These are phyloP conservation scores for Sebastes minor DNA, from an alignment of 2,797 vertebrate genomes.

Conservation along the genomic window DNA sequence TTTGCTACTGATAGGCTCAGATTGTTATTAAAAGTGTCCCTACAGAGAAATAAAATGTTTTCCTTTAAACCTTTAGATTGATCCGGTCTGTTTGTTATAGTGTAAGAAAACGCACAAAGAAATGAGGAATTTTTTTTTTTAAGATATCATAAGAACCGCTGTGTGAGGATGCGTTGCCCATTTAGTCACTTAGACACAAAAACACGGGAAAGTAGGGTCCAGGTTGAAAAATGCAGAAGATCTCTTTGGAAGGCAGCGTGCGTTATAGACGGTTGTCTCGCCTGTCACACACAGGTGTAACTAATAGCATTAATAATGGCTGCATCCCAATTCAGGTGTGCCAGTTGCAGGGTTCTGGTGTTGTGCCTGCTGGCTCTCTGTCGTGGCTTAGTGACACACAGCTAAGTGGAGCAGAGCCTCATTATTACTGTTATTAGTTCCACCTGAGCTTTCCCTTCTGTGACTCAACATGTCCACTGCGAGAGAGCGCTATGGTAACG, in stretches of 20 bases:
- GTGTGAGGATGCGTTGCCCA: not conserved
- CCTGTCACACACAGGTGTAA: not conserved
- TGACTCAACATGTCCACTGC: not conserved
- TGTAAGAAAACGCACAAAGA: too few relatives aligned
- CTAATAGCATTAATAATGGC: not conserved
- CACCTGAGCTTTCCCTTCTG: not conserved
- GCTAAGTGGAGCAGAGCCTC: not conserved
- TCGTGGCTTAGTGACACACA: not conserved
- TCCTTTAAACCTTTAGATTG: too few relatives aligned
- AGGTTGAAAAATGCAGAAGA: too few relatives aligned
- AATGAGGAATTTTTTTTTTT: too few relatives aligned
- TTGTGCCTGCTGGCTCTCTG: not conserved
- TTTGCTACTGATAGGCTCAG: too few relatives aligned
- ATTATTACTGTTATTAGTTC: constrained; percentile 3
- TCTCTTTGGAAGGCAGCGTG: not conserved
- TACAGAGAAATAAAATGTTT: too few relatives aligned
- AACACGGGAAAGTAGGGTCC: not conserved
- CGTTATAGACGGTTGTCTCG: not conserved
- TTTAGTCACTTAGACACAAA: not conserved
- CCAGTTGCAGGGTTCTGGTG: not conserved
- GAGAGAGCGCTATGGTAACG: not conserved
- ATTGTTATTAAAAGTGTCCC: too few relatives aligned
- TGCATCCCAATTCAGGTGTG: not conserved
- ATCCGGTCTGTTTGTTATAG: too few relatives aligned
- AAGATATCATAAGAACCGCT: too few relatives aligned